Conservation (phyloP, 2,797 vertebrate genomes). For the Enoplosus armatus region DNA sequence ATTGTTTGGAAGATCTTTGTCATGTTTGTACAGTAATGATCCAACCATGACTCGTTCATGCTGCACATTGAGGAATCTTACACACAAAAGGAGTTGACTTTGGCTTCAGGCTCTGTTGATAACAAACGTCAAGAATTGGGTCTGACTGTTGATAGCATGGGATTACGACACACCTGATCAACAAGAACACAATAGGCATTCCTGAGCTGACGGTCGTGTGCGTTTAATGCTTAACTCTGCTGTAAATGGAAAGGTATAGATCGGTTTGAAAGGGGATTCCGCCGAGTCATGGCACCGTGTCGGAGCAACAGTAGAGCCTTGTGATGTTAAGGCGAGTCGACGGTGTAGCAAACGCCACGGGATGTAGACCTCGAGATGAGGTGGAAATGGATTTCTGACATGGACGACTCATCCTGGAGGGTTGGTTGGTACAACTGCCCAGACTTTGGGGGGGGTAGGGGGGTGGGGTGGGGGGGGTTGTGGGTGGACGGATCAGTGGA, state of each 20-base stretch:
- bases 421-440: slow-evolving; percentile 17
- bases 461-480: neutral
- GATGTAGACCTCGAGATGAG: slow-evolving; percentile 23
- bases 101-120: slow-evolving; percentile 51
- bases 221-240: slow-evolving; percentile 59
- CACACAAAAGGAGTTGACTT: slow-evolving; percentile 72
- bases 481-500: slow-evolving; percentile 46
- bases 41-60: slow-evolving; percentile 15
- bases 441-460: slow-evolving; percentile 14
- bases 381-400: slow-evolving; percentile 35
- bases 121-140: slow-evolving; percentile 22
- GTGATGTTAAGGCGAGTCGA: slow-evolving; percentile 36
- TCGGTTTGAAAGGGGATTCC: slow-evolving; percentile 7
- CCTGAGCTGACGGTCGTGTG: slow-evolving; percentile 17
- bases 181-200: slow-evolving; percentile 50
- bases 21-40: slow-evolving; percentile 19
- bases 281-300: neutral
- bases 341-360: slow-evolving; percentile 13
- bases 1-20: slow-evolving; percentile 38
- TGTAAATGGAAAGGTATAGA: slow-evolving; percentile 39
- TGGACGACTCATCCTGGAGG: slow-evolving; percentile 12
- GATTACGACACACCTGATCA: slow-evolving; percentile 48
- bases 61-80: slow-evolving; percentile 45
- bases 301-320: neutral
- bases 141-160: slow-evolving; percentile 35